A percentile compares a stretch with the other conserved stretches of the same genome.
These are phyloP conservation scores for Pluvialis apricaria DNA, from an alignment of 2,113 vertebrate genomes.

Conservation along the genomic window DNA sequence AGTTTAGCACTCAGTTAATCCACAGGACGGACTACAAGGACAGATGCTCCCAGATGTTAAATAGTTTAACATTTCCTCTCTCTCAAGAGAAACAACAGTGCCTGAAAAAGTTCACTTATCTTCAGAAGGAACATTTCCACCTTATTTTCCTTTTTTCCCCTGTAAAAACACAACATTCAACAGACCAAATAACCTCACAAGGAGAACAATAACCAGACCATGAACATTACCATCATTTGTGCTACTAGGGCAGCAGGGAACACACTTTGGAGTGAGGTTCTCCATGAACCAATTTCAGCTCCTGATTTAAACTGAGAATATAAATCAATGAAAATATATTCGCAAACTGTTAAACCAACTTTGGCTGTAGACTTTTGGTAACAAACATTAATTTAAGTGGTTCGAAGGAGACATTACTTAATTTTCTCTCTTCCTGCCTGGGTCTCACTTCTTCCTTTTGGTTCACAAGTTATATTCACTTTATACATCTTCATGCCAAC, in stretches of 20 bases:
- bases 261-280: background rate
- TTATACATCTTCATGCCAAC: background rate
- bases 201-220: background rate
- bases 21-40: background rate
- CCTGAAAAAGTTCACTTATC: background rate
- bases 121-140: background rate
- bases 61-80: background rate
- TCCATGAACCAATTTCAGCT: background rate
- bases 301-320: background rate
- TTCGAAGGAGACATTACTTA: background rate
- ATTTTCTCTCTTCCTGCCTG: background rate
- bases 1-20: constrained; percentile 4
- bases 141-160: background rate
- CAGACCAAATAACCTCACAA: background rate
- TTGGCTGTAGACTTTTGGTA: background rate
- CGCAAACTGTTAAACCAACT: background rate
- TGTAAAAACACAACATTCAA: background rate
- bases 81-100: background rate
- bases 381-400: background rate
- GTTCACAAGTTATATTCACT: background rate
- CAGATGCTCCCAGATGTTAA: background rate
- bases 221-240: background rate
- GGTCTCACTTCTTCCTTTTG: background rate
- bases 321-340: background rate
- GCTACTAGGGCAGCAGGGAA: background rate